phyloP scores from a whole-genome alignment of 2,797 vertebrate species.

The Synanceia verrucosa region DNA sequence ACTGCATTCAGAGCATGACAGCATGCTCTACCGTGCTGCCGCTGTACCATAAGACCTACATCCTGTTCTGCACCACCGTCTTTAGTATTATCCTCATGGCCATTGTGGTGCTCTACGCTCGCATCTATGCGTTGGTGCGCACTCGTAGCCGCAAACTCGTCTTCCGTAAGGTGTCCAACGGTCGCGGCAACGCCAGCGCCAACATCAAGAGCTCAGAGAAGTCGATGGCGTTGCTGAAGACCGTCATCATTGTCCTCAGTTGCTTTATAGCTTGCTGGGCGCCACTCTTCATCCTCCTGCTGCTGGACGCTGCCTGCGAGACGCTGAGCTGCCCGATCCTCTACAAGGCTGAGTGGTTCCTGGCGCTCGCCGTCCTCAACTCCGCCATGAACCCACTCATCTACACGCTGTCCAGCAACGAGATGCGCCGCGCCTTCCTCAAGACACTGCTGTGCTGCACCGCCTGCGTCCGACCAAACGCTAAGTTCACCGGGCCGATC shows the following conservation, averaged over 20 bases:
- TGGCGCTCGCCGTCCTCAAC: slow-evolving; percentile 95
- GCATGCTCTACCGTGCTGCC: slow-evolving; percentile 94
- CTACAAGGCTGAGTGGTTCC: slow-evolving; percentile 94
- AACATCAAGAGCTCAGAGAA: slow-evolving; percentile 93
- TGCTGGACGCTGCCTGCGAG: slow-evolving; percentile 94
- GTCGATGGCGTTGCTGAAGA: slow-evolving; percentile 95
- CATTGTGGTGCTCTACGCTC: slow-evolving; percentile 93
- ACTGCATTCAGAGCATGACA: slow-evolving; percentile 87
- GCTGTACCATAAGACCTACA: slow-evolving; percentile 98
- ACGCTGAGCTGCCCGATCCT: slow-evolving; percentile 88
- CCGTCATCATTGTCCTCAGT: slow-evolving; percentile 96
- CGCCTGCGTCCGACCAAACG: slow-evolving; percentile 77
- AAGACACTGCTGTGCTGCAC: slow-evolving; percentile 92
- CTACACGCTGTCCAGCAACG: slow-evolving; percentile 96
- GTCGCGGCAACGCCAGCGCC: slow-evolving; percentile 83
- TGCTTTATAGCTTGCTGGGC: slow-evolving; percentile 98
- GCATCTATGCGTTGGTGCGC: slow-evolving; percentile 94
- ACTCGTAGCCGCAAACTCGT: slow-evolving; percentile 92
- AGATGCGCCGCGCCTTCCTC: slow-evolving; percentile 95
- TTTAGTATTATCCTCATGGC: slow-evolving; percentile 93
- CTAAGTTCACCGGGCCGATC: slow-evolving; percentile 89
- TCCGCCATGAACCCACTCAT: slow-evolving; percentile 98
- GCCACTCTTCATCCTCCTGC: slow-evolving; percentile 93
- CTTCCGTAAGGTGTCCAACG: slow-evolving; percentile 90
- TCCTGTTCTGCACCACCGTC: slow-evolving; percentile 96